Evolutionary conservation across 2,797 vertebrate species (phyloP).

Genomic region (Margarornis squamiger): DNA sequence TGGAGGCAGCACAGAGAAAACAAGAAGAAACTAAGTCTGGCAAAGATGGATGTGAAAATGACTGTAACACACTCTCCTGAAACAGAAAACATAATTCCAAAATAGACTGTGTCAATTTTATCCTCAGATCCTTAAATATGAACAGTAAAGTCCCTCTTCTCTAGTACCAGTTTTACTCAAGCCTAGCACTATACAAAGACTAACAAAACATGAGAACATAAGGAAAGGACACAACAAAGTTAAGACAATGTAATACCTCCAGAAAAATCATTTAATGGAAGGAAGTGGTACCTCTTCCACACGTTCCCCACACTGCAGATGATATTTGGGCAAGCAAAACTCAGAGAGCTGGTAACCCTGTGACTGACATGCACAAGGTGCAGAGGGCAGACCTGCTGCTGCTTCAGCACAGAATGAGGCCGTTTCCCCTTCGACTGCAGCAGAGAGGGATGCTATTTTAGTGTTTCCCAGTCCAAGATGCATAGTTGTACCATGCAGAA

Average conservation of each 20-base stretch:
- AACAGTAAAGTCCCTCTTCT: background rate
- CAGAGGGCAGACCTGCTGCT: background rate
- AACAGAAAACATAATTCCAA: background rate
- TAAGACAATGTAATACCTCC: background rate
- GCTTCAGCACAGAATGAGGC: background rate
- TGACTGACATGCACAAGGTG: fast-evolving
- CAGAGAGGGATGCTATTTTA: background rate
- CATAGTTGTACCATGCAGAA: background rate
- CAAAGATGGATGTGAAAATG: background rate
- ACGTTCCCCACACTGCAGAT: background rate
- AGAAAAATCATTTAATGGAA: background rate
- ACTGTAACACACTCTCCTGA: background rate
- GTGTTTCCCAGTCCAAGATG: background rate
- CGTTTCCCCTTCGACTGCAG: background rate
- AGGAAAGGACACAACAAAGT: background rate
- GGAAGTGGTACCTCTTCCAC: background rate
- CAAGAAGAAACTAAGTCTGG: background rate
- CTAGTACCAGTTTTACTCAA: background rate
- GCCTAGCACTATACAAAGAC: background rate
- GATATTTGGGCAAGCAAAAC: background rate
- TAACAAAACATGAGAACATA: background rate
- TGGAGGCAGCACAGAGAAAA: background rate
- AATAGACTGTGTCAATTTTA: background rate
- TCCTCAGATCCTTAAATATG: background rate
- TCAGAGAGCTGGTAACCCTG: background rate